A percentile compares a stretch with the other conserved stretches of the same genome.
phyloP scores from a whole-genome alignment of 2,113 vertebrate species.

The Elgaria multicarinata region DNA sequence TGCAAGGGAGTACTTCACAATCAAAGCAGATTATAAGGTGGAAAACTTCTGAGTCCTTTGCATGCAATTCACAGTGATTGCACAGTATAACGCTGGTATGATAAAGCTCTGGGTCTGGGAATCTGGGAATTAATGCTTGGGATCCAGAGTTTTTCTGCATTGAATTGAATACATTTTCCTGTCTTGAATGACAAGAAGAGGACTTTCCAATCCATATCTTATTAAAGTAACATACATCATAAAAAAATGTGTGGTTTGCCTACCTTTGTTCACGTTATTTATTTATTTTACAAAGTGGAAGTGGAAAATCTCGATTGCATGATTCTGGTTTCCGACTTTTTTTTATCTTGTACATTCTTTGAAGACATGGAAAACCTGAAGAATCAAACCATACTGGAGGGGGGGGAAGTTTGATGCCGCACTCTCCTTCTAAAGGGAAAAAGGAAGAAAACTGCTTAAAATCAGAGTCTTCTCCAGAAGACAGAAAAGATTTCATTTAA shows the following conservation, averaged over 20 bases:
- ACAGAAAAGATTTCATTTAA: slow-evolving; percentile 1
- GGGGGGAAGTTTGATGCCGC: neutral
- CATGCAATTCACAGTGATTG: too few relatives aligned
- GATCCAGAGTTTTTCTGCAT: neutral
- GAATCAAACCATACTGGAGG: neutral
- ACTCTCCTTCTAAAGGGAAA: neutral
- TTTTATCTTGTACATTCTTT: slow-evolving; percentile 4
- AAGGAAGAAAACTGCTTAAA: slow-evolving; percentile 8
- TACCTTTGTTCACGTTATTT: neutral
- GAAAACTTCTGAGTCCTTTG: too few relatives aligned
- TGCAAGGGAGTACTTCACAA: too few relatives aligned
- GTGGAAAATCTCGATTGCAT: neutral
- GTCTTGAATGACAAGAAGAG: neutral
- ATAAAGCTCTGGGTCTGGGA: too few relatives aligned
- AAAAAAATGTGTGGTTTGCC: neutral
- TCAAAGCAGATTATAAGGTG: too few relatives aligned
- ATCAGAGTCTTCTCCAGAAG: neutral
- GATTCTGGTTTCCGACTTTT: neutral
- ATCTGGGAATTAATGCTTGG: neutral
- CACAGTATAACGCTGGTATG: too few relatives aligned
- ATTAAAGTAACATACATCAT: neutral
- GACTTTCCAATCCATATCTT: neutral
- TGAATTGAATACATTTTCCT: neutral
- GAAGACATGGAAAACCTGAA: slow-evolving; percentile 18
- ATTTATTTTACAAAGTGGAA: neutral